These are phyloP conservation scores for Aphaenogaster rudis DNA, from an alignment of 1,140 invertebrate species.

Conservation along the genomic window DNA sequence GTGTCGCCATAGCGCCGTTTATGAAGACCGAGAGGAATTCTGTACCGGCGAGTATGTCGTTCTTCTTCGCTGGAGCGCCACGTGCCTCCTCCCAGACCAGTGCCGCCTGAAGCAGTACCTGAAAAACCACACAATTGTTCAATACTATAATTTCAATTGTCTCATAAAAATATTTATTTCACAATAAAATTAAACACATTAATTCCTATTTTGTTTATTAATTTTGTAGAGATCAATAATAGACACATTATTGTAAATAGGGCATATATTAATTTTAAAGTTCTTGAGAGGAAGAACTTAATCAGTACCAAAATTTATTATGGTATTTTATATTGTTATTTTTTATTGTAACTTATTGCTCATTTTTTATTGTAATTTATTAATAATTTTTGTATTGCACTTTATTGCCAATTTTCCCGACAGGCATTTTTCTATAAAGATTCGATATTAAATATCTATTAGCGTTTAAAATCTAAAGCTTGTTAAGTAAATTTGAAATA, in stretches of 20 bases:
- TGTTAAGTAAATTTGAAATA: background rate
- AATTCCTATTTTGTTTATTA: background rate
- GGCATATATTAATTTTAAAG: background rate
- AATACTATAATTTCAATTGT: background rate
- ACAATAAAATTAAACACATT: background rate
- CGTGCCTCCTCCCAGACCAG: constrained; percentile 79
- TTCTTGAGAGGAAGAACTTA: background rate
- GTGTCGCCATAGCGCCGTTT: constrained; percentile 84
- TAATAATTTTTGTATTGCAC: no score
- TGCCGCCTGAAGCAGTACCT: constrained; percentile 84
- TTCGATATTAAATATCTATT: background rate
- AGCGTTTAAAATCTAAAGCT: background rate
- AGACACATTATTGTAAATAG: background rate
- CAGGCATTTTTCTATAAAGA: no score
- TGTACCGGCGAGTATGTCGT: constrained; percentile 87
- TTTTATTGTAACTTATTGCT: no score
- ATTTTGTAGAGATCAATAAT: background rate
- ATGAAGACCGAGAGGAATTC: constrained; percentile 89
- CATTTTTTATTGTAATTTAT: no score
- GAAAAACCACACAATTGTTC: constrained; percentile 41
- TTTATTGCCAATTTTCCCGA: no score
- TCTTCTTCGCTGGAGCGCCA: constrained; percentile 78
- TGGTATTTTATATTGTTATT: no score
- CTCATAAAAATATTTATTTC: background rate
- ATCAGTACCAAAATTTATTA: background rate